These are phyloP conservation scores for Perdita meconis DNA, from an alignment of 2,888 invertebrate genomes.

Conservation along the genomic window DNA sequence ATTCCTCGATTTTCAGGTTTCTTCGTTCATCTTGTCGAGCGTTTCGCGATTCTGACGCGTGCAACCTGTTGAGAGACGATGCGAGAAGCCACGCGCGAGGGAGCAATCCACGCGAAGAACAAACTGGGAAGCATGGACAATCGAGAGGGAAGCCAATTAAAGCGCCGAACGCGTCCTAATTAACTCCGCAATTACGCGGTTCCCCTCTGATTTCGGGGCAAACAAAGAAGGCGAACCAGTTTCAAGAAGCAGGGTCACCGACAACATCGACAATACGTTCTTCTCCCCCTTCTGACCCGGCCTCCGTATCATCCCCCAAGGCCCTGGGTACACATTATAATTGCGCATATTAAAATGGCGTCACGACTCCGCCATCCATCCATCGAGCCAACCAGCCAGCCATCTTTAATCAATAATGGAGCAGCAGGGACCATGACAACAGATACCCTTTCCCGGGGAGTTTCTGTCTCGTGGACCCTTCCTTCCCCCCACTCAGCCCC, in stretches of 20 bases:
- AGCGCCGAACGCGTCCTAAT: conserved; percentile 82
- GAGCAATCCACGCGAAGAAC: conserved; percentile 4
- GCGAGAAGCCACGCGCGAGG: too few species aligned
- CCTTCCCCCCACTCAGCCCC: conserved; percentile 15
- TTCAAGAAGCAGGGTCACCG: conserved; percentile 64
- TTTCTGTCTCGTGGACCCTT: conserved; percentile 78
- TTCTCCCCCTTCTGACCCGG: conserved; percentile 21
- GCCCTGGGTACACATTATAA: conserved; percentile 82
- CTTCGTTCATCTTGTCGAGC: too few species aligned
- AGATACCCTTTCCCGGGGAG: conserved; percentile 81
- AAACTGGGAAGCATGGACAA: conserved; percentile 17
- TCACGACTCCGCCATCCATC: conserved; percentile 71
- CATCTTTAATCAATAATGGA: conserved; percentile 85
- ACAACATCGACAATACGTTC: conserved; percentile 41
- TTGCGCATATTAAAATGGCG: conserved; percentile 84
- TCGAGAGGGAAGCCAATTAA: conserved; percentile 77
- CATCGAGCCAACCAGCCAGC: conserved; percentile 76
- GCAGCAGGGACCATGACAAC: conserved; percentile 85
- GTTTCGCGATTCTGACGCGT: conserved; percentile 20
- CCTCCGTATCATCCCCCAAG: conserved; percentile 38
- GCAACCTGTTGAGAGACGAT: conserved; percentile 75
- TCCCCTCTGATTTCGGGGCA: conserved; percentile 76
- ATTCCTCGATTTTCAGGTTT: too few species aligned
- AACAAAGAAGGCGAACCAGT: conserved; percentile 78
- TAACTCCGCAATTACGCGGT: conserved; percentile 83